These are phyloP conservation scores for Rhea pennata DNA, from an alignment of 2,113 vertebrate genomes.

Conservation along the genomic window DNA sequence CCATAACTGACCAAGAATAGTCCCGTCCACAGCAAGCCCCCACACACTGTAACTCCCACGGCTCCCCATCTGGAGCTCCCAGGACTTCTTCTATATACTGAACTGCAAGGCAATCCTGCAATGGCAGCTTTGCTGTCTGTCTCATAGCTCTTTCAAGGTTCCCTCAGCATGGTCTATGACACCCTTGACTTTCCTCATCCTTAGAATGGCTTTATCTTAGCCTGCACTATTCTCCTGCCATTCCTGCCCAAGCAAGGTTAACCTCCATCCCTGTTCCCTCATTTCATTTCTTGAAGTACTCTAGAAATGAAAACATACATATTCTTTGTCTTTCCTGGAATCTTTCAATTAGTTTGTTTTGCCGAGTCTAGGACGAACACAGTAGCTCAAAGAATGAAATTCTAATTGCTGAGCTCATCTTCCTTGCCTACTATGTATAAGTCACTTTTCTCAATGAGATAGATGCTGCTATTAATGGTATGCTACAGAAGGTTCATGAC, in stretches of 20 bases:
- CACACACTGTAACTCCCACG: not conserved
- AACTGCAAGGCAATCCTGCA: not conserved
- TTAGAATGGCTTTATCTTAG: not conserved
- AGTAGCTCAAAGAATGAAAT: not conserved
- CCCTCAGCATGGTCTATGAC: fast-evolving
- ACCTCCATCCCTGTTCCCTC: not conserved
- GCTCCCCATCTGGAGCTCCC: not conserved
- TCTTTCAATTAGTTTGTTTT: not conserved
- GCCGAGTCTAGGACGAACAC: not conserved
- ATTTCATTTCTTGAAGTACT: not conserved
- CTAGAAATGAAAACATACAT: not conserved
- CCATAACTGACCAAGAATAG: not conserved
- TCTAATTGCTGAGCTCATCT: not conserved
- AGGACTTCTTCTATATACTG: not conserved
- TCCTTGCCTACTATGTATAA: not conserved
- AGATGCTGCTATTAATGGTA: not conserved
- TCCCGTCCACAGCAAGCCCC: not conserved
- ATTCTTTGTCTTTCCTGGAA: not conserved
- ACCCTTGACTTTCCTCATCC: not conserved
- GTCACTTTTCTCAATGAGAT: not conserved
- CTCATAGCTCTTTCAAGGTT: not conserved
- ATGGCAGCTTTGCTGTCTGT: not conserved
- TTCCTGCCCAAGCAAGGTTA: not conserved
- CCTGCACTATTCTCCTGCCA: not conserved
- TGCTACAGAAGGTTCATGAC: not conserved